Evolutionary conservation across 2,113 vertebrate species (phyloP).

Genomic region (Edolisoma coerulescens): DNA sequence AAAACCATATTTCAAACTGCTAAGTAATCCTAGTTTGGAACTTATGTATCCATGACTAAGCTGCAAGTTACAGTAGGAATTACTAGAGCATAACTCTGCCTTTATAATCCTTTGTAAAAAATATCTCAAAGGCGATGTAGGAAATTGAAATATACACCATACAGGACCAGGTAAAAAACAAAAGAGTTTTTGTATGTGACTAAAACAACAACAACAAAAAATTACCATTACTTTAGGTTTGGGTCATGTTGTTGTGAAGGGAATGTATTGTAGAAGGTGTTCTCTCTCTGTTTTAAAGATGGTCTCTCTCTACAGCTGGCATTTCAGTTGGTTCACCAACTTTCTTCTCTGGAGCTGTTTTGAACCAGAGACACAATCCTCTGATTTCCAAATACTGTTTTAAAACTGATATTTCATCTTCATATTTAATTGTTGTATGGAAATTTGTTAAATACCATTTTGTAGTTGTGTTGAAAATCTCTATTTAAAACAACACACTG

Average conservation of each 20-base stretch:
- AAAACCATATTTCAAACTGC: background rate
- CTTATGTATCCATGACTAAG: background rate
- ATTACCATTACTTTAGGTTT: background rate
- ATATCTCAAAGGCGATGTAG: background rate
- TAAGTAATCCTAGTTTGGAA: background rate
- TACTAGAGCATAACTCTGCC: background rate
- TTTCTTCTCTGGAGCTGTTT: background rate
- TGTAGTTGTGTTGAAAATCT: background rate
- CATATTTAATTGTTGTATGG: background rate
- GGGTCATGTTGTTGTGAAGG: background rate
- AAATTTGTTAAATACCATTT: background rate
- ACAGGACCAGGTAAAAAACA: background rate
- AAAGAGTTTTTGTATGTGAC: background rate
- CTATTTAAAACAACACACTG: background rate
- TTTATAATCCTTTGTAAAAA: background rate
- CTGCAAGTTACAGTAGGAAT: background rate
- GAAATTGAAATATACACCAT: background rate
- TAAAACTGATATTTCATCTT: background rate
- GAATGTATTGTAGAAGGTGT: background rate
- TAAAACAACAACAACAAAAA: background rate
- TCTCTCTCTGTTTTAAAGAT: background rate
- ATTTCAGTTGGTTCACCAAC: background rate
- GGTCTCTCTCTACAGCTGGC: background rate
- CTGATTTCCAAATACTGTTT: background rate
- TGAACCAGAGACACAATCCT: background rate